Evolutionary conservation across 2,888 invertebrate species (phyloP).

Genomic region (Hypercompe scribonia): DNA sequence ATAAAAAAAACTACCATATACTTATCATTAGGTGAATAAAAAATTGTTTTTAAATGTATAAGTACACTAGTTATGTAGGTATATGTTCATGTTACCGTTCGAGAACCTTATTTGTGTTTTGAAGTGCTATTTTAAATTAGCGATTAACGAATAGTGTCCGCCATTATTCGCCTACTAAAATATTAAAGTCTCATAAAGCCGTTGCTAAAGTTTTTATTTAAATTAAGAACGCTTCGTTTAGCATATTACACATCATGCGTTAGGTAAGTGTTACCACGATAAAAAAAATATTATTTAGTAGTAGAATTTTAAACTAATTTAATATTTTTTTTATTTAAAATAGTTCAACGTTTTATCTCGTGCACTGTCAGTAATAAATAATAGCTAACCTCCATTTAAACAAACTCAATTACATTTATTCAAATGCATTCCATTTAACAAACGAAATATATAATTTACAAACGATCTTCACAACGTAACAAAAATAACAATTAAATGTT

Average conservation of each 20-base stretch:
- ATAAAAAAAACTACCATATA: conserved; percentile 39
- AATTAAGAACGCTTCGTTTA: neutral
- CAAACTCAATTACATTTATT: neutral
- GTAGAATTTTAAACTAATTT: neutral
- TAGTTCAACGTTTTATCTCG: neutral
- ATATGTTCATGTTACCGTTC: neutral
- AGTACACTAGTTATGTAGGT: conserved; percentile 28
- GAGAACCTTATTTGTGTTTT: neutral
- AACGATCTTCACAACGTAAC: conserved; percentile 35
- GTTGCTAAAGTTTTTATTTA: neutral
- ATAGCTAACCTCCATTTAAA: conserved; percentile 2
- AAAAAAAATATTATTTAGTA: neutral
- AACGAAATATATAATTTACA: conserved; percentile 19
- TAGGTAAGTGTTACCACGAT: neutral
- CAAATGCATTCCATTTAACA: conserved; percentile 22
- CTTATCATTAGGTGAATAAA: conserved; percentile 40
- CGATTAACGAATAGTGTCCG: neutral
- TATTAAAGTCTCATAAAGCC: neutral
- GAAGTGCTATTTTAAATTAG: neutral
- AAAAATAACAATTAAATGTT: conserved; percentile 41
- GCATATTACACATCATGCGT: neutral
- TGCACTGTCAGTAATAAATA: neutral
- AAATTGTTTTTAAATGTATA: conserved; percentile 38
- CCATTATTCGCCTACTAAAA: neutral
- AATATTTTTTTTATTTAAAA: neutral